These are phyloP conservation scores for Fistularia commersonii DNA, from an alignment of 2,797 vertebrate genomes.

Conservation along the genomic window DNA sequence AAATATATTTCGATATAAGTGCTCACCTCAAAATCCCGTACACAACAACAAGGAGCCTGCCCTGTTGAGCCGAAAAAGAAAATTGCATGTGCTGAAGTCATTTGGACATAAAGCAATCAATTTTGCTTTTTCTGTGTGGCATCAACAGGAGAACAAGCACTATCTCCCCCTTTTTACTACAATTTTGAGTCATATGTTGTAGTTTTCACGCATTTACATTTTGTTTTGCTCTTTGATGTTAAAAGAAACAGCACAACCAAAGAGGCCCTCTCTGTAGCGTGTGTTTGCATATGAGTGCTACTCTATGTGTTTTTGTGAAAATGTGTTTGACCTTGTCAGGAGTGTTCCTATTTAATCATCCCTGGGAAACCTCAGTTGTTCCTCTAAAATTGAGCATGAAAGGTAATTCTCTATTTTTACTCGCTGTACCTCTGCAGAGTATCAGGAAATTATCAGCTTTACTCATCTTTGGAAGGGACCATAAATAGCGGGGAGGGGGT, in stretches of 20 bases:
- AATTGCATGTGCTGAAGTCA: too few relatives aligned
- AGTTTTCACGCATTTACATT: conserved; percentile 11
- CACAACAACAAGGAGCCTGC: background rate
- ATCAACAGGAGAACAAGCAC: conserved; percentile 13
- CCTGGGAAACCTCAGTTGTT: conserved; percentile 69
- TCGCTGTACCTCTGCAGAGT: conserved; percentile 52
- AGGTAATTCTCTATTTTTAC: conserved; percentile 73
- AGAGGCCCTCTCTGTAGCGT: conserved; percentile 15
- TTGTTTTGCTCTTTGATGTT: conserved; percentile 26
- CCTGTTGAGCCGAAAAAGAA: background rate
- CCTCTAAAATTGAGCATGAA: conserved; percentile 72
- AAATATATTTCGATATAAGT: conserved; percentile 3
- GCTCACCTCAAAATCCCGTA: too few relatives aligned
- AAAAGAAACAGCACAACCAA: conserved; percentile 29
- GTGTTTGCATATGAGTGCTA: conserved; percentile 15
- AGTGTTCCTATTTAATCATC: conserved; percentile 68
- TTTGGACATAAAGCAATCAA: too few relatives aligned
- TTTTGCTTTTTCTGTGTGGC: conserved; percentile 17
- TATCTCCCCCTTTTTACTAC: conserved; percentile 5
- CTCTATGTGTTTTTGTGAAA: conserved; percentile 28
- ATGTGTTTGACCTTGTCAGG: conserved; percentile 61
- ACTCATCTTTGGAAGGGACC: conserved; percentile 40
- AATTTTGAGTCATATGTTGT: background rate
- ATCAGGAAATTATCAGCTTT: conserved; percentile 61
- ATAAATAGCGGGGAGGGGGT: conserved; percentile 47